phyloP scores from a whole-genome alignment of 2,888 invertebrate genomes.

The Hydriomena furcata region DNA sequence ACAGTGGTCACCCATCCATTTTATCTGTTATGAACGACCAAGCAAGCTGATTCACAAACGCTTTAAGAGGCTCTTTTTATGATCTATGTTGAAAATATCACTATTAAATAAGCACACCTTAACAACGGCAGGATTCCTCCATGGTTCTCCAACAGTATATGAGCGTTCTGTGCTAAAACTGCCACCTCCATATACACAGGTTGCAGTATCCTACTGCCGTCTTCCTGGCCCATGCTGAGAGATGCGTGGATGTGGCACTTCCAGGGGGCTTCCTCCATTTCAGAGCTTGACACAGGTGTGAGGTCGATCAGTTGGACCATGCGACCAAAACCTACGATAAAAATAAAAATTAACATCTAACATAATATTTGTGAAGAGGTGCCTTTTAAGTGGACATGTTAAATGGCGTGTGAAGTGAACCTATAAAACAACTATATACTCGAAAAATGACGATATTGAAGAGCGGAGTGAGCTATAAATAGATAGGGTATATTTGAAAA shows the following conservation, averaged over 20 bases:
- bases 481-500: too few relatives aligned
- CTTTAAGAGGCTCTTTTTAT: too few relatives aligned
- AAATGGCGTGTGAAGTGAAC: background rate
- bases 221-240: constrained; percentile 62
- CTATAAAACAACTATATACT: background rate
- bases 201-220: constrained; percentile 83
- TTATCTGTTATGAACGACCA: too few relatives aligned
- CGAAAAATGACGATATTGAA: too few relatives aligned
- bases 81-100: too few relatives aligned
- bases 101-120: constrained; percentile 81
- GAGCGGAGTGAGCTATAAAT: too few relatives aligned
- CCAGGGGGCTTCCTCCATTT: constrained; percentile 76
- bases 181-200: constrained; percentile 87
- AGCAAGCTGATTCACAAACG: too few relatives aligned
- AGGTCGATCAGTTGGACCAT: constrained; percentile 71
- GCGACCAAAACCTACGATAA: constrained; percentile 54
- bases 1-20: too few relatives aligned
- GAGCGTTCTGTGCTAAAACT: constrained; percentile 85
- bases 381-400: too few relatives aligned
- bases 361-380: too few relatives aligned
- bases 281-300: constrained; percentile 59
- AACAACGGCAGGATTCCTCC: constrained; percentile 90
- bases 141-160: constrained; percentile 88
- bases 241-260: constrained; percentile 79
- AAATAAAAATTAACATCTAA: background rate